phyloP scores from a whole-genome alignment of 2,888 invertebrate genomes.

The Platyscelio sp. region DNA sequence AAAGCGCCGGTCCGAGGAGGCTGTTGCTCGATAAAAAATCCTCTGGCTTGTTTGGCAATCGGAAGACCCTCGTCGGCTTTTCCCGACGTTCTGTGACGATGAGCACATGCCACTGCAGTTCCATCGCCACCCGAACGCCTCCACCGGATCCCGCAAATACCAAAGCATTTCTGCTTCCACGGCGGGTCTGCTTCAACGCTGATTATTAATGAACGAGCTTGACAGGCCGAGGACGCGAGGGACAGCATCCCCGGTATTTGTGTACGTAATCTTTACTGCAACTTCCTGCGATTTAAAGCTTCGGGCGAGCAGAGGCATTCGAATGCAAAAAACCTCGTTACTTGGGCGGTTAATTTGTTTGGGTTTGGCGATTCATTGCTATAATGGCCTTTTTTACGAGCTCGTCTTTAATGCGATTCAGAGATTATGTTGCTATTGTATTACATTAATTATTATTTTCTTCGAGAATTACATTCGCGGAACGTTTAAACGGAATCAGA shows the following conservation, averaged over 20 bases:
- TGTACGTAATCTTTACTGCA: constrained; percentile 20
- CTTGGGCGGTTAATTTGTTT: constrained; percentile 55
- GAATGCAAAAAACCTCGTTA: constrained; percentile 17
- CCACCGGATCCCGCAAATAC: constrained; percentile 36
- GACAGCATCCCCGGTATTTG: constrained; percentile 16
- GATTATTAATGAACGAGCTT: constrained; percentile 65
- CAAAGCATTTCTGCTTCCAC: not conserved
- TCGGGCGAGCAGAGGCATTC: constrained; percentile 8
- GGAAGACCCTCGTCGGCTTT: constrained; percentile 66
- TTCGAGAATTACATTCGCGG: too few species aligned
- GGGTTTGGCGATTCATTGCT: constrained; percentile 27
- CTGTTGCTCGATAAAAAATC: constrained; percentile 69
- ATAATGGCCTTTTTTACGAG: not conserved
- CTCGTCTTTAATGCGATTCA: not conserved
- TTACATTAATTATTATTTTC: too few species aligned
- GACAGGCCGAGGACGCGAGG: constrained; percentile 20
- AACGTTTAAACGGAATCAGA: too few species aligned
- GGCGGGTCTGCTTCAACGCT: constrained; percentile 40
- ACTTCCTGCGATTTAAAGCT: constrained; percentile 15
- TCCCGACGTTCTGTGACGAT: constrained; percentile 60
- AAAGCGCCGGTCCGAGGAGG: constrained; percentile 45
- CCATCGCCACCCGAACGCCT: constrained; percentile 41
- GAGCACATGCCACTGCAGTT: constrained; percentile 73
- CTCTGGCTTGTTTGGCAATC: constrained; percentile 74
- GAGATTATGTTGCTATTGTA: not conserved